Base-by-base conservation (phyloP, 2,888 invertebrate genomes). In the Pandemis cinnamomeana region DNA sequence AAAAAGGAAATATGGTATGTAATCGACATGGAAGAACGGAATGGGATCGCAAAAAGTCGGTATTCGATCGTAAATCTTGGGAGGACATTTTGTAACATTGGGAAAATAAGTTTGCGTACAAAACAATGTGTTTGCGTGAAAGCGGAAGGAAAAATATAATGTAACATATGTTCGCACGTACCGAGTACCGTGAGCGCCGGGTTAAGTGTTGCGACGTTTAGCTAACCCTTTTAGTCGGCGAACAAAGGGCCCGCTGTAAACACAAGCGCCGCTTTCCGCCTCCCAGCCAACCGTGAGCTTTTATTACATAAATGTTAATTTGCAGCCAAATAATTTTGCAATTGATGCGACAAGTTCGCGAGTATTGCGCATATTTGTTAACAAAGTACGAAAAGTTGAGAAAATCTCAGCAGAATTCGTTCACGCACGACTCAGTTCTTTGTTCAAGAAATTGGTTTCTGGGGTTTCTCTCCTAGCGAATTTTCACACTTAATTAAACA, bases 191-290 rank as follows among this genome's bases (percentile, higher is more conserved):
- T 63, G 68, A 78, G 77, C 76, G 77, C 76, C 81, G 85, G 86
- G 86, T 85, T 87, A 87, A 88, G 86, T 86, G 86, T 79, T 81
- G 80, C 80, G 82, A 84, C 84, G 83, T 85, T 88, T 83, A 84
- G 84, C 86, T 89, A 89, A 90, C 88, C 90, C 90, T 88, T 90
- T 89, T 87, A 88, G 87, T 86, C 82, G 73, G 79, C 78, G 83
- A 87, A 89, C 88, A 90, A 90, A 89, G 86, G 87, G 84, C 77
- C 79, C 78, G 78, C 79, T 80, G 83, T 86, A 84, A 89, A 88
- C 86, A 84, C 79, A 80, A 76, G 67, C 71, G 69, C 75, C 67
- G 68, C 71, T 72, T 67, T 71, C 77, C 72, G 77, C 75, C 75
- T 77, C 78, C 80, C 80, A 77, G 78, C 71, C 81, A 78, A 77